Base-by-base conservation (phyloP, 2,113 vertebrate genomes). In the Hipposideros armiger region DNA sequence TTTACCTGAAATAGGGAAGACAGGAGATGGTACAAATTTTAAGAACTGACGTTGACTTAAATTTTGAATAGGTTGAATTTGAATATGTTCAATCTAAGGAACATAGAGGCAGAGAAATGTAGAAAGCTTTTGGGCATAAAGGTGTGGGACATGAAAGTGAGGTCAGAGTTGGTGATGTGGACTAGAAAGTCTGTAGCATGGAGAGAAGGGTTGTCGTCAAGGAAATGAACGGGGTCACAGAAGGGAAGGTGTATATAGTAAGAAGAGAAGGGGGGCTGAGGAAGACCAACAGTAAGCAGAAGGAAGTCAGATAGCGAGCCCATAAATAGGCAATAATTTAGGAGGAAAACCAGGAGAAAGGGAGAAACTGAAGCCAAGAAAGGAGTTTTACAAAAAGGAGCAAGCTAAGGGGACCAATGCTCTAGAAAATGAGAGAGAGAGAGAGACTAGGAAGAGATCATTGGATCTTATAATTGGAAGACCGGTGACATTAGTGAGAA, bases 41-140 rank as follows among this genome's bases (percentile, higher is more conserved):
- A 77, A 78, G n/a, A 95, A 77, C 3, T 89, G 45, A 30, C 52
- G n/a, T 26, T 84, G n/a, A 56, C 10, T 76, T 89, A 70, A 52
- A 89, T 89, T 77, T 80, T 84, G 54, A 95, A 77, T 77, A 70
- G n/a, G 24, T 19, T 88, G 3, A 40, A 62, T 76, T 70, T 84
- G n/a, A 89, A 32, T 64, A 78, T 70, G 36, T 40, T 73, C 42
- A 84, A 30, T 52, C 30, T 42, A 78, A 85, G 64, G 47, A 32
- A 60, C 10, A 67, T 24, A 56, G 4, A 30, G 30, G 6, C 32
- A 89, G 22, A 42, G 36, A 54, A 16, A 70, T n/a, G 83, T 92
- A 36, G 15, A 77, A 88, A 78, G 9, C 9, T 76, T 72, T 58
- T 11, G 52, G 2, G 17, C 42, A 69, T 83, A 70, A 87, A 82